These are phyloP conservation scores for Thaumatotibia leucotreta DNA, from an alignment of 1,140 invertebrate species.

Conservation along the genomic window DNA sequence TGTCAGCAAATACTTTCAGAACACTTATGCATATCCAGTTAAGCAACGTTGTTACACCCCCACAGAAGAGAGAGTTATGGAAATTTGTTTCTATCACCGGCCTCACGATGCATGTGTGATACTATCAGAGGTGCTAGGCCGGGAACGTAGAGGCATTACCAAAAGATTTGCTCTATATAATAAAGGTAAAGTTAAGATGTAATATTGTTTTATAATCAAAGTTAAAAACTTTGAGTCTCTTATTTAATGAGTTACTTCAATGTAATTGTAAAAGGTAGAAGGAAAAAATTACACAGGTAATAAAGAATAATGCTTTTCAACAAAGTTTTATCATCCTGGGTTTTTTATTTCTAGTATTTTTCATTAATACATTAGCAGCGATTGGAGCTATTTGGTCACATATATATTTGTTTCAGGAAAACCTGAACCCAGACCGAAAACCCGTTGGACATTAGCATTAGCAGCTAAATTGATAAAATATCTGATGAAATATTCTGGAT, in stretches of 20 bases:
- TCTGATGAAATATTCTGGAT: slow-evolving; percentile 37
- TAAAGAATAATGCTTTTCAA: no score
- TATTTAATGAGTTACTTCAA: no score
- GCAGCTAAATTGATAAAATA: slow-evolving; percentile 48
- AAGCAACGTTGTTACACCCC: slow-evolving; percentile 37
- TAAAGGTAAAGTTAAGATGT: slow-evolving; percentile 47
- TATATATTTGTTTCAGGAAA: slow-evolving; percentile 39
- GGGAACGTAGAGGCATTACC: slow-evolving; percentile 52
- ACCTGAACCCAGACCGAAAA: slow-evolving; percentile 30
- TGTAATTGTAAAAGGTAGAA: no score
- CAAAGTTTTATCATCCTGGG: no score
- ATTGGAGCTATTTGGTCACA: no score
- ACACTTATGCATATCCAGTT: slow-evolving; percentile 27
- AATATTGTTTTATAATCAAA: no score
- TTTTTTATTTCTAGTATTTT: no score
- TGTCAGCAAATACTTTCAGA: slow-evolving; percentile 48
- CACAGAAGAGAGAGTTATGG: slow-evolving; percentile 53
- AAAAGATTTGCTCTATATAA: slow-evolving; percentile 35
- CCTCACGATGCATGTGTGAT: slow-evolving; percentile 37
- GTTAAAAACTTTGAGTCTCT: no score
- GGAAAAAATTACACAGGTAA: no score
- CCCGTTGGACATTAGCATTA: slow-evolving; percentile 44
- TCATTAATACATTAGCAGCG: no score
- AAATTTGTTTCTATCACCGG: slow-evolving; percentile 44
- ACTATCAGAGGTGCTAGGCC: slow-evolving; percentile 42